Evolutionary conservation across 2,113 vertebrate species (phyloP), one percentile per base, ranked within the genome.

Genomic region (Anthoscopus minutus): DNA sequence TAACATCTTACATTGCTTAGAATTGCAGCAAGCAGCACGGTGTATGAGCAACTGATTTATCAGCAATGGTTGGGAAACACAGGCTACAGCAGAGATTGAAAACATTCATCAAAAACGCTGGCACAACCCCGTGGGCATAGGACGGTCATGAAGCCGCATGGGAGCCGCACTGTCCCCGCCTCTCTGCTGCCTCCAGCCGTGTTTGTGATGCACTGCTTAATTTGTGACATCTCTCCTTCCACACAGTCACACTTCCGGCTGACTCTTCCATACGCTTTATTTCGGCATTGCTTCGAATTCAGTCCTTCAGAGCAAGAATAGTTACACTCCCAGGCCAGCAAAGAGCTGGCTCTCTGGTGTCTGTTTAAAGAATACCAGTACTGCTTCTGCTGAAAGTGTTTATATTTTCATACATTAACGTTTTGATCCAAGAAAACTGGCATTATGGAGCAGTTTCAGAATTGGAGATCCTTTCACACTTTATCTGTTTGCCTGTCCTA

Each of bases 221-320:
- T 73, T 54, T 15, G 5, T 20, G 15, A 1, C 16, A 20, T 16
- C 20, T 37, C 48, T 42, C 64, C 21, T 44, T 28, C 31, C 33
- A 11, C 24, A 20, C 3, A 0, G 51, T 66, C 72, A 25, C 30
- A 30, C 44, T 71, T 78, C 48, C 0, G 1, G 40, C 51, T 71
- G 65, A 60, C 64, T 84, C 38, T 38, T 69, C 54, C 54, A 28
- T 14, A 11, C n/a, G 30, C 40, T 78, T 74, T 81, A 22, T 67
- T 77, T 67, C 12, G 1, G 16, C 65, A 37, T 38, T 9, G 8
- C 31, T 56, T 91, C 56, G 54, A 31, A 81, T 58, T 58, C 51
- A 73, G 47, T 67, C 48, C 54, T 88, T 73, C 57, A 37, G 51
- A 64, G 56, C 35, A 84, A 71, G 38, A 70, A 25, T 2, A 44